Evolutionary conservation across 2,797 vertebrate species (phyloP), one percentile per base, ranked within the genome.

Genomic region (Cuculus canorus): DNA sequence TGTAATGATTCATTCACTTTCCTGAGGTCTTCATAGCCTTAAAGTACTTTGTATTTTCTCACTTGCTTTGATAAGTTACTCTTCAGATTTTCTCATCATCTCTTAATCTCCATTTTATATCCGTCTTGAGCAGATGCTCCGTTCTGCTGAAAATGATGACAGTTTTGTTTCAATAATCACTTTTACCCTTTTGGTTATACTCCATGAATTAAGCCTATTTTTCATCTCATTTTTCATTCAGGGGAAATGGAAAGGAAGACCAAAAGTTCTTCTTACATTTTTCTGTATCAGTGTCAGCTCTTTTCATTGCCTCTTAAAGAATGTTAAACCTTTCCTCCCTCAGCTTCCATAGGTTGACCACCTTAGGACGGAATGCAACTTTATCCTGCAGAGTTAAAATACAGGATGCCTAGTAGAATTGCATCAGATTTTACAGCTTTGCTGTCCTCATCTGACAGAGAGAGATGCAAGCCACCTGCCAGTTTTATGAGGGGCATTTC

Each of bases 141-240:
- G 28, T 92, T 92, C 89, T 87, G n/a, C 76, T 90, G 68, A 80
- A 88, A 82, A 68, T 52, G 68, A 79, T 79, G 77, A 65, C 60
- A 71, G 59, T 15, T 90, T 90, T 88, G 15, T 95, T 95, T 92
- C 84, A 93, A 77, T 86, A 90, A 86, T 82, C 82, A 77, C 56
- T 90, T 87, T 71, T 76, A 90, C 54, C 22, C 69, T 90, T 93
- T 71, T 79, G 32, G 54, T 88, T 82, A 88, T 80, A 76, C 17
- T 60, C 60, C 15, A 37, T 54, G 32, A 82, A 82, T 82, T 77
- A 61, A 86, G 48, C 28, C 18, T 47, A 47, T 35, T 79, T 53
- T 87, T 85, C 37, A 30, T 64, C 41, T 88, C 43, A 73, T 32
- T n/a, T n/a, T n/a, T 15, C 28, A 77, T 72, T 82, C 50, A 17